Evolutionary conservation across 2,113 vertebrate species (phyloP).

Genomic region (Axis porcinus): DNA sequence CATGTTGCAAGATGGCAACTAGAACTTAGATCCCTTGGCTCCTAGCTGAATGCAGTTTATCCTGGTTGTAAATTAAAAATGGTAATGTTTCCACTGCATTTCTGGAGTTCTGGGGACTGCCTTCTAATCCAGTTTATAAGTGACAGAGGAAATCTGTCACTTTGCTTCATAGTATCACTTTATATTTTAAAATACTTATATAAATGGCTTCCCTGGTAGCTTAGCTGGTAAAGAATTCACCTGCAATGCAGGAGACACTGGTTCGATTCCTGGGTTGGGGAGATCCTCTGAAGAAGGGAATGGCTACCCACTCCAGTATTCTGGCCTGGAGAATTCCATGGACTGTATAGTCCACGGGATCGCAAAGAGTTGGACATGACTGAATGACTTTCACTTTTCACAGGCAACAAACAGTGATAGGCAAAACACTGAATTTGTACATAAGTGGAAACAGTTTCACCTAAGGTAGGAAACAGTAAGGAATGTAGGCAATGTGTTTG

Average conservation of each 20-base stretch:
- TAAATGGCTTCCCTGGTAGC: background rate
- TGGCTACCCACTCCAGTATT: background rate
- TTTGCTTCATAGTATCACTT: background rate
- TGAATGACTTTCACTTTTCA: background rate
- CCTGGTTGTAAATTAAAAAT: background rate
- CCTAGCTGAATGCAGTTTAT: background rate
- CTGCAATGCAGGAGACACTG: background rate
- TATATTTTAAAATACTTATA: background rate
- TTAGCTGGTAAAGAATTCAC: background rate
- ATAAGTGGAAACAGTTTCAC: background rate
- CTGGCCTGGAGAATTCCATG: background rate
- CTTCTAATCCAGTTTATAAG: background rate
- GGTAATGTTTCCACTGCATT: background rate
- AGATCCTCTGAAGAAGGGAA: background rate
- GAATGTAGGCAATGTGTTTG: background rate
- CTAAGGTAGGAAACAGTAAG: background rate
- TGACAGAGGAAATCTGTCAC: background rate
- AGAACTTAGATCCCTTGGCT: background rate
- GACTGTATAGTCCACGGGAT: background rate
- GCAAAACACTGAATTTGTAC: background rate
- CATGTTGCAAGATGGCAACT: background rate
- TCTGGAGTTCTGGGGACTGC: background rate
- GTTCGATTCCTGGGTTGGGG: background rate
- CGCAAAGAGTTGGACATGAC: rapidly evolving
- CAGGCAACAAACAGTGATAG: background rate